These are phyloP conservation scores for Chrysomela aeneicollis DNA, from an alignment of 2,888 invertebrate species.

Conservation along the genomic window DNA sequence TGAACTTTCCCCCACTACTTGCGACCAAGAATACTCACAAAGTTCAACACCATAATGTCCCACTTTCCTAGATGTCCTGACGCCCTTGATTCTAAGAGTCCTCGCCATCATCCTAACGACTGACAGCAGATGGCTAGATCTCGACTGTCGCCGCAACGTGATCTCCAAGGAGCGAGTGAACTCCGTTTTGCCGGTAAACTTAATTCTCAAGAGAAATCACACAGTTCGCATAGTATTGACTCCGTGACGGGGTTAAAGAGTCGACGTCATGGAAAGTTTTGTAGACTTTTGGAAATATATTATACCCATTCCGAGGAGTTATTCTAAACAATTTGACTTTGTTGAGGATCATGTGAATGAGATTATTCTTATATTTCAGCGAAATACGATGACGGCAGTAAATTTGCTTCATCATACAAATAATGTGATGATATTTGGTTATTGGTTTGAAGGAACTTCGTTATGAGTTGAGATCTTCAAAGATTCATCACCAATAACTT, in stretches of 20 bases:
- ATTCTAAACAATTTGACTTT: too few species aligned
- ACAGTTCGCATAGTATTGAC: not conserved
- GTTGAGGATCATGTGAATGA: too few species aligned
- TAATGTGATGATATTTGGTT: too few species aligned
- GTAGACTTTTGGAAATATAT: not conserved
- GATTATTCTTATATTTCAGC: too few species aligned
- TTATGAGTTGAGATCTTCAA: too few species aligned
- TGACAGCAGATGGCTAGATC: conserved; percentile 35
- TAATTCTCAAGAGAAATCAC: conserved; percentile 1
- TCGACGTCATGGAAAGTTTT: not conserved
- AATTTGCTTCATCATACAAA: too few species aligned
- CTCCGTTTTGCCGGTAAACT: not conserved
- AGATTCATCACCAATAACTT: too few species aligned
- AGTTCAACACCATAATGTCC: not conserved
- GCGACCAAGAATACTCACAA: not conserved
- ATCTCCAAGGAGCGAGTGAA: conserved; percentile 14
- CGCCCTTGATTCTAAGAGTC: conserved; percentile 18
- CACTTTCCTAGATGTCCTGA: not conserved
- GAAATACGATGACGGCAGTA: too few species aligned
- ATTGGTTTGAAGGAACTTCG: too few species aligned
- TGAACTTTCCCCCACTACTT: not conserved
- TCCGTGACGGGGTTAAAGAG: not conserved
- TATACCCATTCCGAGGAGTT: not conserved
- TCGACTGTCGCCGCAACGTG: conserved; percentile 28
- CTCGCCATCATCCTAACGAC: conserved; percentile 24